phyloP scores from a whole-genome alignment of 2,113 vertebrate species.

The Oreocharis arfaki region DNA sequence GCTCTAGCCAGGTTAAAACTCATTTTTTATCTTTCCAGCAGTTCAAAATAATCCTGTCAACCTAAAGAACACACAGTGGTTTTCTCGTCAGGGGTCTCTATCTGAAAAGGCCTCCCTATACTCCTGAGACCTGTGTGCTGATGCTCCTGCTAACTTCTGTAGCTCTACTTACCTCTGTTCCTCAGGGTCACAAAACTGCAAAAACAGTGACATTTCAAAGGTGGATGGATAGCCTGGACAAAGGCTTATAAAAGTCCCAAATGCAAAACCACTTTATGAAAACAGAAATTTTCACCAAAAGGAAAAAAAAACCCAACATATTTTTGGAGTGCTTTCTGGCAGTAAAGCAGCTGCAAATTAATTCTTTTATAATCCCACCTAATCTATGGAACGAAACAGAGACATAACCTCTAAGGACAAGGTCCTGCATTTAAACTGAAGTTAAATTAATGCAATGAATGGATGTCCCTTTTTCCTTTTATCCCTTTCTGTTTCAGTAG shows the following conservation, averaged over 20 bases:
- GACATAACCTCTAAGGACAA: neutral
- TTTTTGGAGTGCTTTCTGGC: neutral
- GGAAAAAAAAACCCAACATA: accelerated
- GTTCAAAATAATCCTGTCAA: neutral
- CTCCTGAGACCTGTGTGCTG: neutral
- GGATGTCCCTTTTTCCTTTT: neutral
- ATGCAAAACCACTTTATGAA: neutral
- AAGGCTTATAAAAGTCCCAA: neutral
- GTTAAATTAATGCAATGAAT: neutral
- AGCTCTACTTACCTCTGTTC: neutral
- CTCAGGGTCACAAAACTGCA: neutral
- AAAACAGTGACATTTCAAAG: neutral
- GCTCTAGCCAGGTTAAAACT: neutral
- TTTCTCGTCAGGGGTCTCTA: neutral
- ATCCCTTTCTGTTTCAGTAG: neutral
- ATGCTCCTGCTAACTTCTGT: neutral
- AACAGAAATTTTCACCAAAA: neutral
- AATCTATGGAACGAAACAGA: neutral
- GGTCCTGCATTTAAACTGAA: neutral
- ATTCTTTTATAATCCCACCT: neutral
- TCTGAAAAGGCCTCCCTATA: neutral
- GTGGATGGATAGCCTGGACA: neutral
- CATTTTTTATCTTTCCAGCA: neutral
- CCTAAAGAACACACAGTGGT: neutral
- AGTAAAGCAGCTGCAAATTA: neutral